Conservation (phyloP, 2,888 invertebrate species). For the Tigriopus californicus region DNA sequence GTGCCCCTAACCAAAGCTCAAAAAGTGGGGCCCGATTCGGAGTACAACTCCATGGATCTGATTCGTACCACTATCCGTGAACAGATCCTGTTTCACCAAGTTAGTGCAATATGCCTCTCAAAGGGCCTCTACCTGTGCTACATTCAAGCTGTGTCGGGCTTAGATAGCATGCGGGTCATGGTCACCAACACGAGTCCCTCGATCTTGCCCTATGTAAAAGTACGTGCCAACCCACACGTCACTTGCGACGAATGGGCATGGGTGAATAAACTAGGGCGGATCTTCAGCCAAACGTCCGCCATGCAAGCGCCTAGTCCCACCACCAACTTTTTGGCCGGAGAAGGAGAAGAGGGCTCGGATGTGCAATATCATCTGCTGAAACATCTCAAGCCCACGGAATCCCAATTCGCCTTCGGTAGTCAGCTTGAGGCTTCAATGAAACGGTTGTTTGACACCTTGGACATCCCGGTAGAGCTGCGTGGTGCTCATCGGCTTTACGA, state of each 20-base stretch:
- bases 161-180: constrained; percentile 79
- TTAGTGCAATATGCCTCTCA: not conserved
- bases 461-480: constrained; percentile 48
- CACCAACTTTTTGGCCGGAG: constrained; percentile 15
- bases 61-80: not conserved
- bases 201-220: constrained; percentile 77
- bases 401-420: constrained; percentile 59
- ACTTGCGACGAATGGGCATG: constrained; percentile 94
- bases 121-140: constrained; percentile 77
- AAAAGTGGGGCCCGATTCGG: not conserved
- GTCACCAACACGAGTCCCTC: constrained; percentile 83
- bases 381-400: constrained; percentile 37
- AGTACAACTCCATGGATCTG: not conserved
- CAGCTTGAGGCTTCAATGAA: constrained; percentile 52
- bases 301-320: not conserved
- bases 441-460: constrained; percentile 59
- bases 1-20: constrained; percentile 43
- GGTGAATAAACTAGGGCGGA: constrained; percentile 37
- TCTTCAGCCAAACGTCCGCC: not conserved
- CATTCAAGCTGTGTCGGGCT: constrained; percentile 85
- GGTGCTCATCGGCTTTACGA: constrained; percentile 65
- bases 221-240: constrained; percentile 85
- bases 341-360: constrained; percentile 19
- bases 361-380: not conserved
- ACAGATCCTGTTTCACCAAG: constrained; percentile 13